Conservation (phyloP, 2,888 invertebrate genomes). For the Rhorus exstirpatorius region DNA sequence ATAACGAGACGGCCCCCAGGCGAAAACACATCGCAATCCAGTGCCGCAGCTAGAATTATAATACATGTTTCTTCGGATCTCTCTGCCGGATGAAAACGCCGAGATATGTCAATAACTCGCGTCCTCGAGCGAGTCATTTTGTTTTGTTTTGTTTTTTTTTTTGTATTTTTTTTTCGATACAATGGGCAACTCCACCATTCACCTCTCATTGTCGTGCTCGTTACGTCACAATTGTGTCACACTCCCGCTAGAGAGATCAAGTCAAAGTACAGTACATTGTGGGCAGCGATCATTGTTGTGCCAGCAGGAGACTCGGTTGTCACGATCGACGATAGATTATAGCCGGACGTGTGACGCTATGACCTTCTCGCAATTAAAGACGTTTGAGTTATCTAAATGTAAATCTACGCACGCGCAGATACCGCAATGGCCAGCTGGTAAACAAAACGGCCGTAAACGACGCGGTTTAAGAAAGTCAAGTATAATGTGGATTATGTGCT, state of each 20-base stretch:
- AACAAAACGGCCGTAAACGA: background rate
- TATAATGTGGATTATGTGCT: too few species aligned
- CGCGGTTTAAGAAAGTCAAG: background rate
- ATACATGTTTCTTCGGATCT: constrained; percentile 43
- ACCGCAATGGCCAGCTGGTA: background rate
- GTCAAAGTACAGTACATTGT: constrained; percentile 68
- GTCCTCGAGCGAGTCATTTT: constrained; percentile 43
- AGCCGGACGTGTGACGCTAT: constrained; percentile 77
- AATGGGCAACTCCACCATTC: constrained; percentile 32
- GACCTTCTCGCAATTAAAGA: constrained; percentile 83
- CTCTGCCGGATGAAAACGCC: constrained; percentile 7
- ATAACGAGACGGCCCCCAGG: constrained; percentile 16
- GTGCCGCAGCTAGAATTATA: constrained; percentile 17
- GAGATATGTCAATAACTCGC: constrained; percentile 55
- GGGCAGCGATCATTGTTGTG: constrained; percentile 73
- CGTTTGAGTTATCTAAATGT: constrained; percentile 76
- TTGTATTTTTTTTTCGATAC: constrained; percentile 1
- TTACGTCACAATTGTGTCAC: constrained; percentile 81
- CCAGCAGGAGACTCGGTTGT: constrained; percentile 39
- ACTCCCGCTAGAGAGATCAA: constrained; percentile 46
- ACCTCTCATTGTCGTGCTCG: constrained; percentile 66
- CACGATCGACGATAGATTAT: constrained; percentile 74
- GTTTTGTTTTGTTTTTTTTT: background rate
- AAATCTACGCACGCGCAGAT: background rate
- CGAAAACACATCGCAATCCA: constrained; percentile 16